A percentile compares a stretch with the other conserved stretches of the same genome.
Conservation (phyloP, 2,113 vertebrate genomes). For the Macroglossus sobrinus region DNA sequence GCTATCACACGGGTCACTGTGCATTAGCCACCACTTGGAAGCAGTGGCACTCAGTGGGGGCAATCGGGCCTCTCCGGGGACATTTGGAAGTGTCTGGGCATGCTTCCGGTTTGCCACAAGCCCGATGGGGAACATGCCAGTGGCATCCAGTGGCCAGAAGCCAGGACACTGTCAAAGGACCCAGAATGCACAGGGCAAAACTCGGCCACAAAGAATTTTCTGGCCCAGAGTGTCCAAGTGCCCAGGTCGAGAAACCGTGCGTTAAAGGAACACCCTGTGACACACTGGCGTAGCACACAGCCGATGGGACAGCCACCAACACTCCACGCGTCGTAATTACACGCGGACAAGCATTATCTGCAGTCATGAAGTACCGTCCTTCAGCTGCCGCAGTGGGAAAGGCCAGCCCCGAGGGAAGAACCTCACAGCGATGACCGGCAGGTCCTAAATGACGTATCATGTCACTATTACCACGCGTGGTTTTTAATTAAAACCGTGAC, state of each 20-base stretch:
- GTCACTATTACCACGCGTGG: not conserved
- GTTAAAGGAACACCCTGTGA: not conserved
- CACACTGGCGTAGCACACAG: not conserved
- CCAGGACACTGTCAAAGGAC: not conserved
- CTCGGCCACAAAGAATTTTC: not conserved
- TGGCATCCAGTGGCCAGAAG: not conserved
- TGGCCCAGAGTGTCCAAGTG: not conserved
- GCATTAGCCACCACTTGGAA: not conserved
- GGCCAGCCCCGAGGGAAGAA: not conserved
- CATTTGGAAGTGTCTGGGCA: not conserved
- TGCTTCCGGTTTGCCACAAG: not conserved
- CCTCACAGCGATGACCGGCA: not conserved
- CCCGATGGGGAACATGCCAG: rapidly evolving
- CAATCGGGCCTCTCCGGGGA: not conserved
- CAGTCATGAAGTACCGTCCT: not conserved
- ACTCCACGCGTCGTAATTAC: not conserved
- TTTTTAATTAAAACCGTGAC: not conserved
- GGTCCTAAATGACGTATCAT: not conserved
- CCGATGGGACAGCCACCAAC: not conserved
- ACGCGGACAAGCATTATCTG: not conserved
- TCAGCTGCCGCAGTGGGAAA: not conserved
- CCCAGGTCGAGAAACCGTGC: not conserved
- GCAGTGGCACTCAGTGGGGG: rapidly evolving
- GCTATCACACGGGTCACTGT: too few species aligned
- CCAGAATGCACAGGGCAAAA: not conserved